Conservation (phyloP, 2,797 vertebrate genomes). For the Lagocephalus sceleratus region DNA sequence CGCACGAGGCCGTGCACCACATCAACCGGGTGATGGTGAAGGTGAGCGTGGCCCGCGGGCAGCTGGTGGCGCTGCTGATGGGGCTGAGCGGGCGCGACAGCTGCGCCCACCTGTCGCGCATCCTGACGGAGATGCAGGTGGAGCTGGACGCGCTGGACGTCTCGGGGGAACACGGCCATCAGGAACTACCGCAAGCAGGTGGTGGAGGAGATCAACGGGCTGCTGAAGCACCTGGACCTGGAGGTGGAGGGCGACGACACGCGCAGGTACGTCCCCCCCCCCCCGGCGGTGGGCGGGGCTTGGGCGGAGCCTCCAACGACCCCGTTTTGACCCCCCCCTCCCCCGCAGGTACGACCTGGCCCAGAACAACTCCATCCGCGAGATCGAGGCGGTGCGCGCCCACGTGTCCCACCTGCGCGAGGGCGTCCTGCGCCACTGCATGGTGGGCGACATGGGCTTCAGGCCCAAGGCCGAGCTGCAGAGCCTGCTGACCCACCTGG, state of each 20-base stretch:
- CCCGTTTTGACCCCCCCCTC: too few relatives aligned
- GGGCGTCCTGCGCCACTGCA: slow-evolving; percentile 82
- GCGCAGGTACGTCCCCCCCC: slow-evolving; percentile 60
- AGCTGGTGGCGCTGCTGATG: slow-evolving; percentile 90
- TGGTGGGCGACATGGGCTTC: slow-evolving; percentile 80
- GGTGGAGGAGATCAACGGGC: slow-evolving; percentile 92
- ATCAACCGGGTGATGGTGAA: slow-evolving; percentile 94
- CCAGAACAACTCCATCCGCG: slow-evolving; percentile 90
- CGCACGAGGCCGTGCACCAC: slow-evolving; percentile 82
- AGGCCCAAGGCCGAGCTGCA: slow-evolving; percentile 89
- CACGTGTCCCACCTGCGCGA: slow-evolving; percentile 82
- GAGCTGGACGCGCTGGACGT: slow-evolving; percentile 95
- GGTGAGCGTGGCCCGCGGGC: slow-evolving; percentile 88
- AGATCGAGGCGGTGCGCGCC: slow-evolving; percentile 88
- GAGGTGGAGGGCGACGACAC: slow-evolving; percentile 90
- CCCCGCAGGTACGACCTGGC: slow-evolving; percentile 85
- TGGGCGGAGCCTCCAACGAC: too few relatives aligned
- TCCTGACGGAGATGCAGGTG: slow-evolving; percentile 90
- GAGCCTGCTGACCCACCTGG: slow-evolving; percentile 85
- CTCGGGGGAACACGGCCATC: slow-evolving; percentile 85
- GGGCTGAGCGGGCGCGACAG: slow-evolving; percentile 88
- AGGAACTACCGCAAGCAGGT: slow-evolving; percentile 95
- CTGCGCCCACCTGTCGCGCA: slow-evolving; percentile 88
- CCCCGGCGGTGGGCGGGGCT: too few relatives aligned
- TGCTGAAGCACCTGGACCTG: slow-evolving; percentile 90